Base-by-base conservation (phyloP, 2,113 vertebrate species). In the Galbula dea region DNA sequence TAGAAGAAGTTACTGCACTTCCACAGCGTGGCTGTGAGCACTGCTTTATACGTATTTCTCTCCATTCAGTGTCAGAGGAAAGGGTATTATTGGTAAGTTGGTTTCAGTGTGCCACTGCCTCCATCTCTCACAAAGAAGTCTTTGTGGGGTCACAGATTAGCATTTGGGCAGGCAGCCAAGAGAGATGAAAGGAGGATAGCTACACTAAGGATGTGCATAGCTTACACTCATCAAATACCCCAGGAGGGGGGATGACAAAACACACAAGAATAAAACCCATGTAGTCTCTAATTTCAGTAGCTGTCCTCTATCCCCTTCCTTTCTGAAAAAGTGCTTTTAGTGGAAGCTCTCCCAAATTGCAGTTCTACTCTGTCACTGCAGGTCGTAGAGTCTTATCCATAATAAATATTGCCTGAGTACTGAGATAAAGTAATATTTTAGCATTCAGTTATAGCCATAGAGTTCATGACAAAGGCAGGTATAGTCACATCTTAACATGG, bases 111-210 rank as follows among this genome's bases (percentile, higher is more conserved):
- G 81, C 81, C 90, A 49, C 73, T 75, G 92, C 71, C 81, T 73
- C 62, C 54, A 66, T 32, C 52, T 48, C 80, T 79, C 77, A 96
- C 86, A 96, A 95, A 96, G 94, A 75, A 66, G 61, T 87, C 94
- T 96, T 95, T 96, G 92, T 95, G 81, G 81, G 86, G 86, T 96
- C 90, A 89, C 69, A 90, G 86, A 94, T 94, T 93, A 92, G 94
- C 95, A 96, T 84, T 79, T 87, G 77, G 83, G 88, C 86, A 86
- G 73, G 88, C 90, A 88, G 92, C 94, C 90, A 90, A 62, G 49
- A 76, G 69, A 95, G 86, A 96, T 96, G 95, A 95, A 94, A 96
- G 90, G 57, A 89, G 69, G 79, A 95, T 69, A 73, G 88, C 62
- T 85, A 66, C 86, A 84, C 92, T 89, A 75, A 95, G 84, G 89